A percentile compares a stretch with the other conserved stretches of the same genome.
Conservation (phyloP, 2,113 vertebrate genomes). For the Ammodytes dubius region DNA sequence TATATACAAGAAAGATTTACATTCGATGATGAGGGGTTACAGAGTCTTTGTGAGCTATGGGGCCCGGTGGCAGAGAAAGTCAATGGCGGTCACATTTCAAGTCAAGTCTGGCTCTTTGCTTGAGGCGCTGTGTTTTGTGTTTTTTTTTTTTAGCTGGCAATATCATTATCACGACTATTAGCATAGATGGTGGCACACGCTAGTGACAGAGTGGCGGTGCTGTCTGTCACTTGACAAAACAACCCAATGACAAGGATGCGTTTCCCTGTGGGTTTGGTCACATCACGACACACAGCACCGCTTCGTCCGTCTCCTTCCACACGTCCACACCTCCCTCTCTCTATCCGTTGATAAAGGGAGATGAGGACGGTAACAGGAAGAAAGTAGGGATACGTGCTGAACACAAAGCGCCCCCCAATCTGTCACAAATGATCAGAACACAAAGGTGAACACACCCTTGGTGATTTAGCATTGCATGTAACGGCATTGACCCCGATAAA, state of each 20-base stretch:
- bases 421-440: constrained; percentile 72
- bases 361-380: constrained; percentile 30
- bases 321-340: constrained; percentile 7
- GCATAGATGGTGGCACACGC: constrained; percentile 70
- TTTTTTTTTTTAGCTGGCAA: constrained; percentile 55
- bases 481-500: constrained; percentile 69
- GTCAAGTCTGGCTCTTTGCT: constrained; percentile 74
- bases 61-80: constrained; percentile 72
- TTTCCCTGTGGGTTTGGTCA: constrained; percentile 73
- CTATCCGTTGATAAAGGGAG: constrained; percentile 43
- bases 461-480: constrained; percentile 73
- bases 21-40: constrained; percentile 74
- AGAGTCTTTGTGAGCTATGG: constrained; percentile 76
- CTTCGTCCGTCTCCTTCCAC: constrained; percentile 46
- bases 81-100: constrained; percentile 81
- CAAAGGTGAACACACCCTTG: constrained; percentile 68
- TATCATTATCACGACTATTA: constrained; percentile 77
- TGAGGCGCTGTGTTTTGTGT: constrained; percentile 21
- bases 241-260: constrained; percentile 68
- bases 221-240: constrained; percentile 69
- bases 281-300: constrained; percentile 64
- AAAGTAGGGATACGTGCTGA: constrained; percentile 48
- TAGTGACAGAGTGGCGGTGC: constrained; percentile 65
- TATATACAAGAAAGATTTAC: constrained; percentile 86
- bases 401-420: constrained; percentile 63